Evolutionary conservation across 2,888 invertebrate genomes (phyloP).

Genomic region (Imbricaverruca yamaguchii): DNA sequence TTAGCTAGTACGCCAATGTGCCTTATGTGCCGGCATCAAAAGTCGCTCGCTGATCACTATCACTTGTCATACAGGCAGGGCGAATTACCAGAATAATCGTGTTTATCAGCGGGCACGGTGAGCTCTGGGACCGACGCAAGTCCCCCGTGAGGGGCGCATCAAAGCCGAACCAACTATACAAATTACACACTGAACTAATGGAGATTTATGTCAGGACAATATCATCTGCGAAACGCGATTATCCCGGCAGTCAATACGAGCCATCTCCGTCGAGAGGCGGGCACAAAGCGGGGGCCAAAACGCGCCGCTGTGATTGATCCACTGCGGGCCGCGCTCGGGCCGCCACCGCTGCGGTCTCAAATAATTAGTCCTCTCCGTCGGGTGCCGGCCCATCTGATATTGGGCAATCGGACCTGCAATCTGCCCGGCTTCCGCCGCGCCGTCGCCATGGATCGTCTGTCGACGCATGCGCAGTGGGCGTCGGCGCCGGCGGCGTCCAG

Average conservation of each 20-base stretch:
- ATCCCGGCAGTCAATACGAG: slow-evolving; percentile 6
- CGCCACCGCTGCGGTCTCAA: neutral
- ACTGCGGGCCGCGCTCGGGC: neutral
- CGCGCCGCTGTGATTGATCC: neutral
- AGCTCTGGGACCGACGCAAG: neutral
- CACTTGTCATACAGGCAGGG: slow-evolving; percentile 1
- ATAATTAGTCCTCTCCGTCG: slow-evolving; percentile 11
- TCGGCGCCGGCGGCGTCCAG: neutral
- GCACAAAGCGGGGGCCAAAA: neutral
- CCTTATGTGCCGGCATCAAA: neutral
- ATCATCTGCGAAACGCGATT: slow-evolving; percentile 22
- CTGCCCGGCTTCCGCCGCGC: neutral
- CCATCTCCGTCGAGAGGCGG: neutral
- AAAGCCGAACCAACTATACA: slow-evolving; percentile 16
- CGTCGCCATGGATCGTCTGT: slow-evolving; percentile 4
- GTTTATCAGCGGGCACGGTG: neutral
- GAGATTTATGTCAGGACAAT: slow-evolving; percentile 21
- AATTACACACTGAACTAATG: slow-evolving; percentile 21
- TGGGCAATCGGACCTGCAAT: slow-evolving; percentile 10
- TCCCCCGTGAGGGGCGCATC: slow-evolving; percentile 7
- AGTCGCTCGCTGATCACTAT: slow-evolving; percentile 1
- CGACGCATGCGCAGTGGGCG: neutral
- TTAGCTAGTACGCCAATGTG: too few species aligned
- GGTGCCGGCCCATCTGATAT: neutral
- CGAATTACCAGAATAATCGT: slow-evolving; percentile 6